phyloP scores from a whole-genome alignment of 2,888 invertebrate species.

The Aphodius granarius region DNA sequence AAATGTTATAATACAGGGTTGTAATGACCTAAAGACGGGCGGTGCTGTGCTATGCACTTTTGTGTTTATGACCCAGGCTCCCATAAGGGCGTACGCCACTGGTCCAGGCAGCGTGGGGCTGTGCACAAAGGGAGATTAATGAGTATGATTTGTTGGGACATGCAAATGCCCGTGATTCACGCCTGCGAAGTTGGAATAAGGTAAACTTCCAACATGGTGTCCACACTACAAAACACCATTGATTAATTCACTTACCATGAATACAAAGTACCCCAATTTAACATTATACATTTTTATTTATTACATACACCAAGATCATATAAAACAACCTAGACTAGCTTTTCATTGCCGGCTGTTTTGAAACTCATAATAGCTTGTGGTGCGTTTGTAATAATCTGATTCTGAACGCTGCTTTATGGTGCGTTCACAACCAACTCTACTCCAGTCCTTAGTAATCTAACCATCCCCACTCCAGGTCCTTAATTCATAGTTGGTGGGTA shows the following conservation, averaged over 20 bases:
- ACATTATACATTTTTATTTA: not conserved
- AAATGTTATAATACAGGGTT: not conserved
- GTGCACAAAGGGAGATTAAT: slow-evolving; percentile 12
- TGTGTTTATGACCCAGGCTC: not conserved
- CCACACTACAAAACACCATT: not conserved
- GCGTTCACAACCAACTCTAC: too few relatives aligned
- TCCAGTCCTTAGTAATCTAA: too few relatives aligned
- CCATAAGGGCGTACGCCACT: not conserved
- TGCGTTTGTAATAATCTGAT: too few relatives aligned
- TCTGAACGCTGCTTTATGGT: too few relatives aligned
- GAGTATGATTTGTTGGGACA: slow-evolving; percentile 11
- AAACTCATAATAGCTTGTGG: too few relatives aligned
- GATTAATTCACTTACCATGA: not conserved
- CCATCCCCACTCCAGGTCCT: too few relatives aligned
- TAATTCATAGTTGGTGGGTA: too few relatives aligned
- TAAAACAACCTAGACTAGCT: not conserved
- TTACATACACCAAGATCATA: not conserved
- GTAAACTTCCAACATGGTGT: not conserved
- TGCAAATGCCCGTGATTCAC: slow-evolving; percentile 3
- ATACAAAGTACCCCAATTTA: not conserved
- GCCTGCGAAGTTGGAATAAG: not conserved
- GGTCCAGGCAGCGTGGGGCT: not conserved
- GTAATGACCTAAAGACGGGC: not conserved
- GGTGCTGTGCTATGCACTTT: not conserved
- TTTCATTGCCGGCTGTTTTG: too few relatives aligned